Conservation (phyloP, 1,140 invertebrate species). For the Nymphalis io region DNA sequence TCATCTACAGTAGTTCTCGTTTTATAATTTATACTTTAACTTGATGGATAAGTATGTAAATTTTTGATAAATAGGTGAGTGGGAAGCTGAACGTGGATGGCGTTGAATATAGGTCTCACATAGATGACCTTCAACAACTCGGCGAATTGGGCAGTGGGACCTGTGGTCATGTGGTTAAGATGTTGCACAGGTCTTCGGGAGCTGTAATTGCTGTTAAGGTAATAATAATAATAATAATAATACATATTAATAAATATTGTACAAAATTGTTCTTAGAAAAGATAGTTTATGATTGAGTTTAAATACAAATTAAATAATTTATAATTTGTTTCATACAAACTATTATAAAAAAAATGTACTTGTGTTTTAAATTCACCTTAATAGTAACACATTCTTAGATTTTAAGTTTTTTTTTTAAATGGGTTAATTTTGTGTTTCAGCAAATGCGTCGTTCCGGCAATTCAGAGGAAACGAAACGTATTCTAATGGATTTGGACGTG, state of each 20-base stretch:
- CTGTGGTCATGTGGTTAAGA: constrained; percentile 98
- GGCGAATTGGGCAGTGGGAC: constrained; percentile 97
- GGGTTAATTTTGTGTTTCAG: constrained; percentile 70
- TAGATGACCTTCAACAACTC: constrained; percentile 92
- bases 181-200: constrained; percentile 93
- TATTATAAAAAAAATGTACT: no score
- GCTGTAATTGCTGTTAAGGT: constrained; percentile 97
- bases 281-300: no score
- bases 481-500: constrained; percentile 99
- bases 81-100: constrained; percentile 92
- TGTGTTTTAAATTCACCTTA: no score
- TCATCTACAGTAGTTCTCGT: no score
- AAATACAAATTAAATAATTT: no score
- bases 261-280: no score
- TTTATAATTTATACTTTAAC: no score
- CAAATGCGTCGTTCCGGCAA: constrained; percentile 99
- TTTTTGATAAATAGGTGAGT: constrained; percentile 83
- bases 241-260: neutral
- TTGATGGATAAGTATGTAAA: no score
- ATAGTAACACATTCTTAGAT: no score
- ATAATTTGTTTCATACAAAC: no score
- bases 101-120: constrained; percentile 89
- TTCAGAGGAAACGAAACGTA: constrained; percentile 97
- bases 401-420: neutral
- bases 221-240: constrained; percentile 39